Percentiles rank a stretch among this genome's conserved stretches.
These are phyloP conservation scores for Tor tambroides DNA, from an alignment of 2,113 vertebrate genomes.

Conservation along the genomic window DNA sequence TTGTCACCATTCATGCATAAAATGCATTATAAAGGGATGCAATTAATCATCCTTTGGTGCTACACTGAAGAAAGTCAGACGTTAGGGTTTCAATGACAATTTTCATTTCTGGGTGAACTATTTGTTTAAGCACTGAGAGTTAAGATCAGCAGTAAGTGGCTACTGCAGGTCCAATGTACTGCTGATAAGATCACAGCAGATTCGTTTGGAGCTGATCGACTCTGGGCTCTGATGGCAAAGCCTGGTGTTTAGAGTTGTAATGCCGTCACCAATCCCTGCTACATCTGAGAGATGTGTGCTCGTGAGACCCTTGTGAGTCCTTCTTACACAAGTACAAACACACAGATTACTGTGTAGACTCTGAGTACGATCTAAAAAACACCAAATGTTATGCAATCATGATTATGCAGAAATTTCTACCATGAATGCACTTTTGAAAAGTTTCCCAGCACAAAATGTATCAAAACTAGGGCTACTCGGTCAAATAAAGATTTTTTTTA, in stretches of 20 bases:
- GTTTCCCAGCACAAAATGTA: not conserved
- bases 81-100: not conserved
- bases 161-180: conserved; percentile 36
- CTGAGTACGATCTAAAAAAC: not conserved
- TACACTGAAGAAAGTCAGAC: not conserved
- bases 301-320: conserved; percentile 4
- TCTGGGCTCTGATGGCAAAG: conserved; percentile 32
- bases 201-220: conserved; percentile 39
- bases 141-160: not conserved
- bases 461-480: not conserved
- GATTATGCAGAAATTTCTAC: not conserved
- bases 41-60: not conserved
- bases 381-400: not conserved
- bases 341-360: not conserved
- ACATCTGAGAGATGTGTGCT: not conserved
- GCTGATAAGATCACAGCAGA: conserved; percentile 55
- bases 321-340: not conserved
- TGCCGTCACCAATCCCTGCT: not conserved
- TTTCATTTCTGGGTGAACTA: not conserved
- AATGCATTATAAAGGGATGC: not conserved
- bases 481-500: not conserved
- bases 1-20: not conserved
- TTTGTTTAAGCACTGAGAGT: not conserved
- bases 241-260: not conserved
- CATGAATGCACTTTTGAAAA: not conserved